These are phyloP conservation scores for Crocidura indochinensis DNA, from an alignment of 2,797 vertebrate species.

Conservation along the genomic window DNA sequence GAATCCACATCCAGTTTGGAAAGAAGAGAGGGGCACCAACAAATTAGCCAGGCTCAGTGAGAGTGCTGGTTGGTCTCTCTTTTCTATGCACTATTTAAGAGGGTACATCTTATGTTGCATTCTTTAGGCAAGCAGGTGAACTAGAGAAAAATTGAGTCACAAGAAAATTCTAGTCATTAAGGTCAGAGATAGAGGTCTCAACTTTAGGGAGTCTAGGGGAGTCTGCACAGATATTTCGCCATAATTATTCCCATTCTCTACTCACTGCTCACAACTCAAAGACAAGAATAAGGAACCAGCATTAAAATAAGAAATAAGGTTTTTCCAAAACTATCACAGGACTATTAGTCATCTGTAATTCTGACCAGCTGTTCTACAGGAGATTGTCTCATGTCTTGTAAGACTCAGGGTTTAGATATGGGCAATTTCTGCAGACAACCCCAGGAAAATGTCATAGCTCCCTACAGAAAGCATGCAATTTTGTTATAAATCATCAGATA, in stretches of 20 bases:
- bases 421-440: background rate
- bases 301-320: slow-evolving; percentile 26
- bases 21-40: background rate
- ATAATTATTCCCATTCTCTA: background rate
- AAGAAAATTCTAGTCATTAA: background rate
- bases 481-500: background rate
- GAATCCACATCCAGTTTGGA: slow-evolving; percentile 31
- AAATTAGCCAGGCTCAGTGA: background rate
- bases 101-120: accelerated
- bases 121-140: background rate
- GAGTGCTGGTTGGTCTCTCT: background rate
- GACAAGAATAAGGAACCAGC: slow-evolving; percentile 25
- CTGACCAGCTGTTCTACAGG: slow-evolving; percentile 60
- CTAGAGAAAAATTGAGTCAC: background rate
- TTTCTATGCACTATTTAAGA: background rate
- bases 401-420: background rate
- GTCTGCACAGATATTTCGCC: background rate
- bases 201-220: accelerated
- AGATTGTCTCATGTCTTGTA: background rate
- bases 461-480: background rate
- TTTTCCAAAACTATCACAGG: slow-evolving; percentile 66
- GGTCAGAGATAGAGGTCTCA: slow-evolving; percentile 13
- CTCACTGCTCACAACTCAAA: background rate
- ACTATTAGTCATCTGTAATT: slow-evolving; percentile 75
- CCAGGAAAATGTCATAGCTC: background rate